These are phyloP conservation scores for Alloplasta piceator DNA, from an alignment of 2,888 invertebrate species.

Conservation along the genomic window DNA sequence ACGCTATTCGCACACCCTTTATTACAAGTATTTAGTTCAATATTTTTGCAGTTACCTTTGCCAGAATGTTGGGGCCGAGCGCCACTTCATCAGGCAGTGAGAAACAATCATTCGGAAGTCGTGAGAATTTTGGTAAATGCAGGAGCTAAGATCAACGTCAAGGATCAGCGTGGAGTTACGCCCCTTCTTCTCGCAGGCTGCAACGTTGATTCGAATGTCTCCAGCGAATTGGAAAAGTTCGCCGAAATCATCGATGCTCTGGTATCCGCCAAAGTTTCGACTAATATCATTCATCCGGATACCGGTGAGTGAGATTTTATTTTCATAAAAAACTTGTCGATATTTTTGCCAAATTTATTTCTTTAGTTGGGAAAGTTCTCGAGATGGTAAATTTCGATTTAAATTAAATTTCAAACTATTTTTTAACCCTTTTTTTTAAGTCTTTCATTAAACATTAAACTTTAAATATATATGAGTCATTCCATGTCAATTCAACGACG, in stretches of 20 bases:
- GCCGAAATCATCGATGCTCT: slow-evolving; percentile 79
- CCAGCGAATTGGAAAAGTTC: slow-evolving; percentile 71
- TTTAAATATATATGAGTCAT: no score
- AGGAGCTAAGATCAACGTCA: slow-evolving; percentile 77
- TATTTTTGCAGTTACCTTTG: slow-evolving; percentile 74
- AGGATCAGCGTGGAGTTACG: slow-evolving; percentile 80
- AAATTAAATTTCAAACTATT: no score
- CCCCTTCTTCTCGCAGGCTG: slow-evolving; percentile 81
- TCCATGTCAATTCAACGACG: no score
- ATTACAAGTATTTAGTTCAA: neutral
- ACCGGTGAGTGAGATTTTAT: slow-evolving; percentile 66
- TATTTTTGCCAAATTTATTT: no score
- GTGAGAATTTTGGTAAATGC: slow-evolving; percentile 77
- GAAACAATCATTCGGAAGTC: slow-evolving; percentile 78
- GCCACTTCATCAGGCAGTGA: slow-evolving; percentile 81
- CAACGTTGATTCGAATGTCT: slow-evolving; percentile 70
- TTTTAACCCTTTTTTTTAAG: no score
- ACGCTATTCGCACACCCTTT: no score
- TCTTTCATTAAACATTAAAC: no score
- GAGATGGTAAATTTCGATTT: no score
- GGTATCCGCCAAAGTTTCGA: slow-evolving; percentile 72
- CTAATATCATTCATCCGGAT: slow-evolving; percentile 67
- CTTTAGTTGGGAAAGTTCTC: no score
- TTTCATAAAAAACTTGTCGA: neutral
- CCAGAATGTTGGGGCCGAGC: slow-evolving; percentile 81